A percentile compares a stretch with the other conserved stretches of the same genome.
Conservation (phyloP, 2,888 invertebrate species). For the Eupithecia dodoneata region DNA sequence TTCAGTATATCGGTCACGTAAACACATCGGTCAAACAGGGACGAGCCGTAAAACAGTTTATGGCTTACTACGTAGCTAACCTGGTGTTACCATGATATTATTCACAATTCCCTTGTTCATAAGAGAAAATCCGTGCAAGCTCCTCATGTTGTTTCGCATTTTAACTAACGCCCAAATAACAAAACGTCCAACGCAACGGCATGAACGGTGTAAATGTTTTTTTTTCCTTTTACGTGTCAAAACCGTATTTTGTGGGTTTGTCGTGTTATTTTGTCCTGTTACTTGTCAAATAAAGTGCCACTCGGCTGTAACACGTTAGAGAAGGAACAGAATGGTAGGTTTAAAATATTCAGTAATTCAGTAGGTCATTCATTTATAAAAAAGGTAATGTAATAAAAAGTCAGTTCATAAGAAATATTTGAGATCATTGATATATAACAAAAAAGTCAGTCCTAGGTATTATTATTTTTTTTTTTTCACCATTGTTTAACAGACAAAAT, state of each 20-base stretch:
- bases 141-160: neutral
- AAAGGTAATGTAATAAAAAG: too few relatives aligned
- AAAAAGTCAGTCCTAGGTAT: neutral
- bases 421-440: neutral
- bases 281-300: neutral
- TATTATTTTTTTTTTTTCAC: neutral
- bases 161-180: neutral
- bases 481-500: neutral
- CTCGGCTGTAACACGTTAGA: neutral
- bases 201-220: neutral
- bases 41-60: slow-evolving; percentile 60
- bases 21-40: slow-evolving; percentile 50
- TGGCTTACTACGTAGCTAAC: slow-evolving; percentile 34
- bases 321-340: neutral
- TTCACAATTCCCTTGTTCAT: neutral
- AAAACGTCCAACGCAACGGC: neutral
- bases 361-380: neutral
- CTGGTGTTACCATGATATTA: slow-evolving; percentile 26
- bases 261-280: neutral
- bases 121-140: neutral
- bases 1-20: slow-evolving; percentile 48
- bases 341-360: neutral
- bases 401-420: neutral
- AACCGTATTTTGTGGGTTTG: neutral
- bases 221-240: neutral